Evolutionary conservation across 2,888 invertebrate species (phyloP).

Genomic region (Marronus borbonicus): DNA sequence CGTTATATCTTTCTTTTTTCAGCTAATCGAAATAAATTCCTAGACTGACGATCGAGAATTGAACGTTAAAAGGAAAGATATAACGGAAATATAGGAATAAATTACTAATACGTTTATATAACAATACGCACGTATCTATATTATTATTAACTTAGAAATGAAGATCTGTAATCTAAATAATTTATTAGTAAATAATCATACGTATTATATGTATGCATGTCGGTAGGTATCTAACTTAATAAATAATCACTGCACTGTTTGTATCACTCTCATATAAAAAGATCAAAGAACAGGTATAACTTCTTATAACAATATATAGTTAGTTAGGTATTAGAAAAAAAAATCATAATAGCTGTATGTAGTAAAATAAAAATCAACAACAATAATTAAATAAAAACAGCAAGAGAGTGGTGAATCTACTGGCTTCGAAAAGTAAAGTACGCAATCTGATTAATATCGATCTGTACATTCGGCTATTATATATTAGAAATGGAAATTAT

Average conservation of each 20-base stretch:
- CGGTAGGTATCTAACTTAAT: constrained; percentile 31
- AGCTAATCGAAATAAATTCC: no score
- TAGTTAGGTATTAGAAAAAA: no score
- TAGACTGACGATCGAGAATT: no score
- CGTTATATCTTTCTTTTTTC: not conserved
- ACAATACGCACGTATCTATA: not conserved
- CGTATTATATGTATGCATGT: constrained; percentile 39
- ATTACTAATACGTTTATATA: constrained; percentile 23
- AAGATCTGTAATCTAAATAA: constrained; percentile 7
- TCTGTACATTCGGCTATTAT: no score
- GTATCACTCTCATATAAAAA: constrained; percentile 40
- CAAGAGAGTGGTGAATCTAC: constrained; percentile 1
- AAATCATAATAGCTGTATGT: not conserved
- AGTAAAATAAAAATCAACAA: constrained; percentile 1
- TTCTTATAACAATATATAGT: not conserved
- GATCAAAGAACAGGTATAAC: not conserved
- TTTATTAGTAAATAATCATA: constrained; percentile 27
- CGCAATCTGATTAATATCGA: no score
- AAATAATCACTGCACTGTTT: constrained; percentile 46
- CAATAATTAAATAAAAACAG: not conserved
- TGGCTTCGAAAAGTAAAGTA: not conserved
- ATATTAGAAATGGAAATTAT: no score
- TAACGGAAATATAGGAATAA: constrained; percentile 16
- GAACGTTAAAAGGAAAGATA: not conserved
- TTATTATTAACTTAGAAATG: not conserved